phyloP scores from a whole-genome alignment of 2,888 invertebrate species.

The Himalopsyche japonica region DNA sequence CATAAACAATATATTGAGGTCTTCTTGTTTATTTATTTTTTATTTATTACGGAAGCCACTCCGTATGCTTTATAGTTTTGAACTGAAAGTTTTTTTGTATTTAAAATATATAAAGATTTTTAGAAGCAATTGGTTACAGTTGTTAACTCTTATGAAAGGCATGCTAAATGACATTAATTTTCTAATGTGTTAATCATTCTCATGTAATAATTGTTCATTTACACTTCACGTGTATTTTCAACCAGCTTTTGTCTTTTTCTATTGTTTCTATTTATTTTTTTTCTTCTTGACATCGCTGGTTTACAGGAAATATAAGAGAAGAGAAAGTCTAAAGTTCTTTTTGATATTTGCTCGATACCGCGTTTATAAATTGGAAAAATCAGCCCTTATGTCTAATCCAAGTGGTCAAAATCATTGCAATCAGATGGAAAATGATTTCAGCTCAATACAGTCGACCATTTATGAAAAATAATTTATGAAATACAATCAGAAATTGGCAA shows the following conservation, averaged over 20 bases:
- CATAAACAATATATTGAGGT: no score
- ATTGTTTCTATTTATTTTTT: constrained; percentile 11
- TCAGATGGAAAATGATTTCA: background rate
- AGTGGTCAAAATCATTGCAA: background rate
- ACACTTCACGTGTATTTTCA: background rate
- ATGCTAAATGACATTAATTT: background rate
- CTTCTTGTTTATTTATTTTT: no score
- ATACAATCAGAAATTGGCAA: background rate
- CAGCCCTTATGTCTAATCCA: background rate
- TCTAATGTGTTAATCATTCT: background rate
- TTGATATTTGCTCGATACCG: constrained; percentile 54
- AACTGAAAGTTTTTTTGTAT: no score
- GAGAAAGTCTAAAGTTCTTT: constrained; percentile 64
- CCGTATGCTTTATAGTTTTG: no score
- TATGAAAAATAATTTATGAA: background rate
- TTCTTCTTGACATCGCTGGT: constrained; percentile 30
- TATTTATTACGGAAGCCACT: no score
- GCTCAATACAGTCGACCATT: background rate
- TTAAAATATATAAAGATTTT: no score
- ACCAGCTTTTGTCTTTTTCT: background rate
- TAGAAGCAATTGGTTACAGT: background rate
- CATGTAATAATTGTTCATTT: background rate
- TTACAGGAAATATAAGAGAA: constrained; percentile 26
- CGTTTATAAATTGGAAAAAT: background rate
- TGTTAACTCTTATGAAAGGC: background rate